phyloP scores from a whole-genome alignment of 2,113 vertebrate genomes.

The Urocynchramus pylzowi region DNA sequence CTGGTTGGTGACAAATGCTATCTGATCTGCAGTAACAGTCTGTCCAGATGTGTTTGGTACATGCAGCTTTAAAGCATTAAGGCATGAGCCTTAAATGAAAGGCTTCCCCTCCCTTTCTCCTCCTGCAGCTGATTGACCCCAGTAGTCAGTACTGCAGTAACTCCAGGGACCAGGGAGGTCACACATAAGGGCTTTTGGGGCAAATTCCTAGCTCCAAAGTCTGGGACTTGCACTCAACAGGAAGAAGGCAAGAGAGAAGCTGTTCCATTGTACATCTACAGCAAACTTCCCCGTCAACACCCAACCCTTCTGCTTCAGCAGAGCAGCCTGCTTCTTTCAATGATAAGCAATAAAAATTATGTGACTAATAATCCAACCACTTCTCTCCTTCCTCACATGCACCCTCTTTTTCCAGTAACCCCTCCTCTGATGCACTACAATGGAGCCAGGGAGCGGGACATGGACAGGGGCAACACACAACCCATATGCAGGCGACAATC shows the following conservation, averaged over 20 bases:
- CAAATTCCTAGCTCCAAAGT: neutral
- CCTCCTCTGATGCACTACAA: neutral
- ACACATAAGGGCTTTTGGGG: neutral
- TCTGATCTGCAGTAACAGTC: neutral
- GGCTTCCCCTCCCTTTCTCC: neutral
- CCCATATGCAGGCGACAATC: neutral
- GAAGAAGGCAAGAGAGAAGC: neutral
- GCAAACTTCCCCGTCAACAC: neutral
- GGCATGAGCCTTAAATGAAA: neutral
- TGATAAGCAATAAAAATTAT: neutral
- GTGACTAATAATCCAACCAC: neutral
- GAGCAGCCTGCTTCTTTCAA: neutral
- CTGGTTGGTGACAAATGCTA: neutral
- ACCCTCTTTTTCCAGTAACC: neutral
- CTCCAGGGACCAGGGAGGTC: neutral
- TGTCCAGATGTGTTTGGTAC: rapidly evolving
- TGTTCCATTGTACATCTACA: neutral
- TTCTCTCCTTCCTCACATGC: neutral
- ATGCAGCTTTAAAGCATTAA: neutral
- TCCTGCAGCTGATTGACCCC: neutral
- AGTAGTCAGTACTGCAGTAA: neutral
- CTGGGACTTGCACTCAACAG: neutral
- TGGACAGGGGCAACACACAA: neutral
- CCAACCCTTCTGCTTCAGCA: neutral
- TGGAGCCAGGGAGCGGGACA: rapidly evolving